Evolutionary conservation across 2,888 invertebrate genomes (phyloP).

Genomic region (Brenthis ino): DNA sequence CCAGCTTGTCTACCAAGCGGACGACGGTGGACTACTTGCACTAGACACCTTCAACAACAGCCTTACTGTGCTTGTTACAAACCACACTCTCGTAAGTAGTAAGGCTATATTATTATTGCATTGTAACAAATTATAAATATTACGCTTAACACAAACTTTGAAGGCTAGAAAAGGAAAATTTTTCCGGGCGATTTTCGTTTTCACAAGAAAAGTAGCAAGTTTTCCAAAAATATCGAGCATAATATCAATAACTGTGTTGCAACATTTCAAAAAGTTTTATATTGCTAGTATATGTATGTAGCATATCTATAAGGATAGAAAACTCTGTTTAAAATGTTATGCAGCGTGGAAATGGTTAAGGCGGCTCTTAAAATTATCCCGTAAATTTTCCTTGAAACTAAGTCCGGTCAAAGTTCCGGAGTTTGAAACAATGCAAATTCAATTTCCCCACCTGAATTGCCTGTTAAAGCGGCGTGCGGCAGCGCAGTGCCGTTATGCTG

Average conservation of each 20-base stretch:
- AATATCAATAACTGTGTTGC: no score
- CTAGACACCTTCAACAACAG: constrained; percentile 90
- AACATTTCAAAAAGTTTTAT: not conserved
- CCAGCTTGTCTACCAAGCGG: constrained; percentile 92
- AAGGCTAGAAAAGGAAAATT: no score
- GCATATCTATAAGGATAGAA: constrained; percentile 8
- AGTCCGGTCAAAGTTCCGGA: constrained; percentile 44
- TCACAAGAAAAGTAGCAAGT: no score
- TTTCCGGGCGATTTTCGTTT: no score
- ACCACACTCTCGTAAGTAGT: constrained; percentile 90
- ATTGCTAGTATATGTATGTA: constrained; percentile 3
- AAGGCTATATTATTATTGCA: not conserved
- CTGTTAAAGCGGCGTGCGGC: constrained; percentile 36
- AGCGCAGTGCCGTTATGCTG: constrained; percentile 18
- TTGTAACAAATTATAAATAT: no score
- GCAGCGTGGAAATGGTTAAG: constrained; percentile 35
- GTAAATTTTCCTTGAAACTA: constrained; percentile 44
- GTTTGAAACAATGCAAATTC: constrained; percentile 47
- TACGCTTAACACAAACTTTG: no score
- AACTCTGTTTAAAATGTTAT: constrained; percentile 36
- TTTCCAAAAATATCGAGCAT: no score
- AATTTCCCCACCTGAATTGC: constrained; percentile 46
- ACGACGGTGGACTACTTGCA: constrained; percentile 91
- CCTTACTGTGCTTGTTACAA: constrained; percentile 90
- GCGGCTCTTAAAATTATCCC: constrained; percentile 39